Percentiles rank a stretch among this genome's conserved stretches.
phyloP scores from a whole-genome alignment of 2,797 vertebrate genomes.

The Paguma larvata region DNA sequence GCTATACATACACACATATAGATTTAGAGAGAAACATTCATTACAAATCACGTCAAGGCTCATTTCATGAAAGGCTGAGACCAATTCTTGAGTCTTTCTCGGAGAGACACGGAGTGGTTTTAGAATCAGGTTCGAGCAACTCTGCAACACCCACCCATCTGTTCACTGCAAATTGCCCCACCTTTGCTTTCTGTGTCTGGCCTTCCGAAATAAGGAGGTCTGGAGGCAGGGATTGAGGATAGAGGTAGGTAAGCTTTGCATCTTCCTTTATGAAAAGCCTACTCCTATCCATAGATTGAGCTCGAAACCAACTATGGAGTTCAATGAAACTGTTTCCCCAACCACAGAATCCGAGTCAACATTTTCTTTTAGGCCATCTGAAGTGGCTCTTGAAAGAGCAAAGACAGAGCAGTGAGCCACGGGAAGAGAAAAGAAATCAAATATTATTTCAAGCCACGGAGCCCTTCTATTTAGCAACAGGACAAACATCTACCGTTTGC shows the following conservation, averaged over 20 bases:
- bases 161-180: neutral
- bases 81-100: slow-evolving; percentile 46
- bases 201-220: slow-evolving; percentile 16
- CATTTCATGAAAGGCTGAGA: slow-evolving; percentile 50
- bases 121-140: slow-evolving; percentile 20
- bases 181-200: slow-evolving; percentile 32
- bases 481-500: neutral
- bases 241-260: neutral
- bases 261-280: slow-evolving; percentile 10
- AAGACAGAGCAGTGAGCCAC: slow-evolving; percentile 21
- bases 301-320: slow-evolving; percentile 19
- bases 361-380: slow-evolving; percentile 51
- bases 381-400: slow-evolving; percentile 42
- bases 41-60: slow-evolving; percentile 61
- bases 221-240: accelerated
- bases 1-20: neutral
- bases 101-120: slow-evolving; percentile 44
- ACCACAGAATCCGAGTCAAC: neutral
- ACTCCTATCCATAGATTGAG: neutral
- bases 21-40: neutral
- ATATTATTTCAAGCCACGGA: neutral
- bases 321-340: slow-evolving; percentile 23
- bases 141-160: slow-evolving; percentile 69
- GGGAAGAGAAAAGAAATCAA: slow-evolving; percentile 59
- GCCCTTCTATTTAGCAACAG: slow-evolving; percentile 10